Evolutionary conservation across 2,888 invertebrate genomes (phyloP).

Genomic region (Griposia aprilina): DNA sequence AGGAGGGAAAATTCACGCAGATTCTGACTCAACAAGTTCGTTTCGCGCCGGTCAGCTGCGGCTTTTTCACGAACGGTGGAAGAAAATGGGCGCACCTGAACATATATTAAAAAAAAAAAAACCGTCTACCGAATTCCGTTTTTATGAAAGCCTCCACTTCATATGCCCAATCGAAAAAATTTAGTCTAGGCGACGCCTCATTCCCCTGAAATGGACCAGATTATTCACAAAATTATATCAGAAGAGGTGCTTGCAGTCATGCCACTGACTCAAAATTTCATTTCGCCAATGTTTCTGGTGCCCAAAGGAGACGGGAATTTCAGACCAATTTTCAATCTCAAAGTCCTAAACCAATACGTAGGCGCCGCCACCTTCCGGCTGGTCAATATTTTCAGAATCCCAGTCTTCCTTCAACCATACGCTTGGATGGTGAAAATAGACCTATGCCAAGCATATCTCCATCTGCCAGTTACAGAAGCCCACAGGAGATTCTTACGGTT

Average conservation of each 20-base stretch:
- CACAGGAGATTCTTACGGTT: no score
- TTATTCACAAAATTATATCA: no score
- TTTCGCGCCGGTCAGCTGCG: no score
- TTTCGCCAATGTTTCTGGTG: no score
- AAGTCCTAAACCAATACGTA: not conserved
- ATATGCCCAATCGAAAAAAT: not conserved
- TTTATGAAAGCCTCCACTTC: not conserved
- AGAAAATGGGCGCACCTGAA: not conserved
- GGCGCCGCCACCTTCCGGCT: constrained; percentile 4
- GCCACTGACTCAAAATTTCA: not conserved
- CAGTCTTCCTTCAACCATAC: constrained; percentile 5
- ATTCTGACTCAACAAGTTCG: no score
- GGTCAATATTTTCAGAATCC: constrained; percentile 8
- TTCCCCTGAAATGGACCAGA: no score
- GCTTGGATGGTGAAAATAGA: not conserved
- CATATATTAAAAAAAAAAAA: constrained; percentile 1
- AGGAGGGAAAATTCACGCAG: no score
- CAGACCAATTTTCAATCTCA: no score
- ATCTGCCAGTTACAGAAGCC: no score
- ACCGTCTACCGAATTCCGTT: not conserved
- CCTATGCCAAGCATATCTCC: no score
- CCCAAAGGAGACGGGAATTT: no score
- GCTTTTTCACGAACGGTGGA: not conserved
- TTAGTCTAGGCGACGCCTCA: no score
- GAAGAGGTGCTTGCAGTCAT: not conserved